Percentiles rank a stretch among this genome's conserved stretches.
Evolutionary conservation across 1,140 invertebrate species (phyloP).

Genomic region (Papilio polyxenes): DNA sequence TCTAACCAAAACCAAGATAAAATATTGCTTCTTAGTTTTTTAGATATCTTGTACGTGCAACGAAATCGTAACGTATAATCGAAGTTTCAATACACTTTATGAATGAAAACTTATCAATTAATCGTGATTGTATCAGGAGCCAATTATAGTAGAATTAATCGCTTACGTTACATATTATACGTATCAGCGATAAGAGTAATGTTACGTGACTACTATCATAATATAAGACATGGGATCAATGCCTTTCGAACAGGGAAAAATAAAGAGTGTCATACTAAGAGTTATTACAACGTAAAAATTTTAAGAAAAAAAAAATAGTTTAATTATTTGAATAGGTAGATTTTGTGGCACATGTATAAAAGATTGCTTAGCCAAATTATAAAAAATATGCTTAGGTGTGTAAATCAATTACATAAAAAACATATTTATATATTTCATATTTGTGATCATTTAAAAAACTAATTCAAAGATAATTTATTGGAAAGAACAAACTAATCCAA

Average conservation of each 20-base stretch:
- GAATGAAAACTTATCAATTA: slow-evolving; percentile 32
- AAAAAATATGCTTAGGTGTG: too few relatives aligned
- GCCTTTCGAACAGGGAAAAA: slow-evolving; percentile 4
- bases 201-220: slow-evolving; percentile 30
- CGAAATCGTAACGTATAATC: background rate
- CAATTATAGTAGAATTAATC: slow-evolving; percentile 32
- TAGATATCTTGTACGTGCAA: background rate
- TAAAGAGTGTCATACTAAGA: slow-evolving; percentile 1
- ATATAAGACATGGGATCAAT: slow-evolving; percentile 31
- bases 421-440: background rate
- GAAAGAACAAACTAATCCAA: background rate
- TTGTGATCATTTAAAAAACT: background rate
- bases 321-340: background rate
- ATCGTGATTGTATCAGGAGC: slow-evolving; percentile 14
- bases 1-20: background rate
- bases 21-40: background rate
- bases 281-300: background rate
- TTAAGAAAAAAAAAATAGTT: background rate
- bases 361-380: too few relatives aligned
- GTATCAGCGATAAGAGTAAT: slow-evolving; percentile 19
- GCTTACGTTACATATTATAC: background rate
- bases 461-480: background rate
- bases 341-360: background rate
- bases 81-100: background rate
- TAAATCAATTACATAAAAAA: too few relatives aligned